Base-by-base conservation (phyloP, 1,140 invertebrate species). In the Anastrepha ludens region DNA sequence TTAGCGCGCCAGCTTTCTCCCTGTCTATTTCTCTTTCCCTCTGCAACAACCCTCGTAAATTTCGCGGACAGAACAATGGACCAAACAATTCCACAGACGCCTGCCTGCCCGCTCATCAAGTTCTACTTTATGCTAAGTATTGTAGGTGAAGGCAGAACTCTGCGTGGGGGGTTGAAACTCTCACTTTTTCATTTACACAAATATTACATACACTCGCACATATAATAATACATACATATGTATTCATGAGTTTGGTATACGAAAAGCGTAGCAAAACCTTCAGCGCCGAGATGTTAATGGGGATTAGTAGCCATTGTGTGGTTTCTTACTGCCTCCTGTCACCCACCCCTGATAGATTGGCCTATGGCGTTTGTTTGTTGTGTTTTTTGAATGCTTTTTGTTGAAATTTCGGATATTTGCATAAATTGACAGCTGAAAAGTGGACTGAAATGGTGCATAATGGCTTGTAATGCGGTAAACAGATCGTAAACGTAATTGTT, bases 401-500 rank as follows among this genome's bases (percentile, higher is more conserved):
- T 62, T 29, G 50, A 62, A 60, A 60, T 62, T 86, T 60, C 29
- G 41, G 65, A 87, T 70, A 87, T 92, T 92, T 92, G 91, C 91
- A 92, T 92, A 92, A 92, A 91, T 92, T 92, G 90, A 92, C 90
- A 91, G 59, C 55, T 86, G 50, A 62, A 86, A 88, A 89, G 89
- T 91, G 87, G 78, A 89, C 86, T 90, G 89, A 92, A 91, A 92
- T 92, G 88, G 91, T 88, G 89, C 90, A 91, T 91, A 88, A 88
- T 89, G 91, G 90, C 90, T 55, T 85, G 74, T 88, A 88, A 90
- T 92, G 91, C 90, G 91, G 91, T 92, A 92, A 92, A 92, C 91
- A 92, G 91, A 90, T 92, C 91, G 90, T 92, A 91, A 92, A 92
- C 92, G 91, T 91, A 92, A 92, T 87, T 87, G 86, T 87, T 86